phyloP scores from a whole-genome alignment of 2,797 vertebrate genomes.

The Peromyscus attwateri region DNA sequence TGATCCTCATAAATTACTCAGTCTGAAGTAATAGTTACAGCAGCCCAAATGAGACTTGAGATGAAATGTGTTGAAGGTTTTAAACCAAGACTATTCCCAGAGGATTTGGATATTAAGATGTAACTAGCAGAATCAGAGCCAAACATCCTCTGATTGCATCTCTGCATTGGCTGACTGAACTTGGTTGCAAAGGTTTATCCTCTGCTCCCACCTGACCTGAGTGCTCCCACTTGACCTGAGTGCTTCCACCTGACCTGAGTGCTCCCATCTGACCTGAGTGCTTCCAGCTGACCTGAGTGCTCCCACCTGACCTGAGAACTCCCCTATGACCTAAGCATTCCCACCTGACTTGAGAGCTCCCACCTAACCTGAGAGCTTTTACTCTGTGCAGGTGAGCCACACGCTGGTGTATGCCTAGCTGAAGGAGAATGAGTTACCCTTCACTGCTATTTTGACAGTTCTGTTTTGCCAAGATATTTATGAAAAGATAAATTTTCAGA shows the following conservation, averaged over 20 bases:
- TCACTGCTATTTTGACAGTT: slow-evolving; percentile 12
- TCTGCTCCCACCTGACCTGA: slow-evolving; percentile 30
- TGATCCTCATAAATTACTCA: background rate
- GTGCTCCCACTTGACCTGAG: too few relatives aligned
- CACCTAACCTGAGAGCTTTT: background rate
- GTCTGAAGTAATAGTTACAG: background rate
- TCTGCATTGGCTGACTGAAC: slow-evolving; percentile 27
- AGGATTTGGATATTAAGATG: background rate
- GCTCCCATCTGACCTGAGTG: background rate
- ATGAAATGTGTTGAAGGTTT: background rate
- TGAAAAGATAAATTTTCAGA: slow-evolving; percentile 74
- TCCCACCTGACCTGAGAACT: background rate
- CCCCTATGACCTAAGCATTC: background rate
- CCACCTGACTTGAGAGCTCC: background rate
- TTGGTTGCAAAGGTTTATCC: slow-evolving; percentile 34
- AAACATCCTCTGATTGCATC: background rate
- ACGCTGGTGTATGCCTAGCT: background rate
- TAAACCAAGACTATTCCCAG: background rate
- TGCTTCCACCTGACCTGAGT: background rate
- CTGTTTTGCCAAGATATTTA: slow-evolving; percentile 75
- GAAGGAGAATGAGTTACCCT: slow-evolving; percentile 55
- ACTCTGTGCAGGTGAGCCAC: background rate
- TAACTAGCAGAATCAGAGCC: background rate
- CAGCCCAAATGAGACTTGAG: background rate
- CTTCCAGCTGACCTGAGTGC: background rate